Conservation (phyloP, 1,140 invertebrate genomes). For the Magallana ariakensis region DNA sequence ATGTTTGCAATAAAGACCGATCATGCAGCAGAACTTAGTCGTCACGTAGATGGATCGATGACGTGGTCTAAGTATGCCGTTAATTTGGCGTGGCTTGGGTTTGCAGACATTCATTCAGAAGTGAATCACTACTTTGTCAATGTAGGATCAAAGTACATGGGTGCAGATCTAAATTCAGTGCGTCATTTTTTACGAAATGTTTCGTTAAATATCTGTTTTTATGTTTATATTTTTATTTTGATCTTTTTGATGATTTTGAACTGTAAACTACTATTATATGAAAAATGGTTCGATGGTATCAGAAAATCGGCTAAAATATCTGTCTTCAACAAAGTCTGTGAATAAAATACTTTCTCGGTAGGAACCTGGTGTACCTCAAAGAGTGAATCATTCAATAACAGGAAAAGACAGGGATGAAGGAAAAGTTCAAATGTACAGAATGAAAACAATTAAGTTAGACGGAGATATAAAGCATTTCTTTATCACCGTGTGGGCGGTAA, state of each 20-base stretch:
- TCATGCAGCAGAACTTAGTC: slow-evolving; percentile 59
- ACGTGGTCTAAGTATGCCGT: slow-evolving; percentile 53
- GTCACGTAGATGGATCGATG: slow-evolving; percentile 57
- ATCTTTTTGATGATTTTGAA: too few relatives aligned
- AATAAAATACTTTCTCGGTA: background rate
- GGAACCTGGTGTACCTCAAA: slow-evolving; percentile 16
- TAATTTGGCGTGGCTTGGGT: slow-evolving; percentile 65
- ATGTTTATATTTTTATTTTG: too few relatives aligned
- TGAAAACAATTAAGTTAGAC: slow-evolving; percentile 53
- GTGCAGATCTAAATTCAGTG: slow-evolving; percentile 59
- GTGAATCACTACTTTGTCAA: slow-evolving; percentile 59
- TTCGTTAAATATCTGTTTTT: too few relatives aligned
- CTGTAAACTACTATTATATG: too few relatives aligned
- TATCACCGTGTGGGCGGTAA: slow-evolving; percentile 61
- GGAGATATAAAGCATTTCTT: slow-evolving; percentile 44
- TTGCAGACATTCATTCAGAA: slow-evolving; percentile 63
- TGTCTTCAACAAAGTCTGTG: too few relatives aligned
- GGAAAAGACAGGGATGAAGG: slow-evolving; percentile 61
- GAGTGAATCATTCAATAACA: slow-evolving; percentile 23
- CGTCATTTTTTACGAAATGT: background rate
- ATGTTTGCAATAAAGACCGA: slow-evolving; percentile 66
- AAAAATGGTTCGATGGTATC: too few relatives aligned
- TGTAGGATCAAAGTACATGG: slow-evolving; percentile 58
- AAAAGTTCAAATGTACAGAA: slow-evolving; percentile 56
- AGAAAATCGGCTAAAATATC: too few relatives aligned